Evolutionary conservation across 2,113 vertebrate genomes (phyloP), one percentile per base, ranked within the genome.

Genomic region (Phodopus roborovskii): DNA sequence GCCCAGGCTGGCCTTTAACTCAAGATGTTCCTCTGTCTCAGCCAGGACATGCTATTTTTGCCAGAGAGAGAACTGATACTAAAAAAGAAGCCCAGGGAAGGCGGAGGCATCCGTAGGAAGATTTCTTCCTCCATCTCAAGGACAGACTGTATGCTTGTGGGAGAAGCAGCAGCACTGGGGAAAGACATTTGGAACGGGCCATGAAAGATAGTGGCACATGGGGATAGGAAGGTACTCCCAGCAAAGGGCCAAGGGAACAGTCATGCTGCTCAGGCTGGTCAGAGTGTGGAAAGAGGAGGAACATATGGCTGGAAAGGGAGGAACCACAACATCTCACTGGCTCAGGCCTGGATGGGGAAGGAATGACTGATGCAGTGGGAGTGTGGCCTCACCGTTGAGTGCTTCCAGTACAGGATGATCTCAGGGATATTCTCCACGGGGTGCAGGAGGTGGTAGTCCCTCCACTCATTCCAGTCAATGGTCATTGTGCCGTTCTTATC

Each of bases 341-440:
- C 53, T 39, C 22, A 22, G 7, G 19, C 60, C 42, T 0, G 39
- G 53, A 39, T 2, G 36, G 39, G 42, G 74, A 26, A 1, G 9
- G 20, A 39, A 26, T 9, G 16, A 48, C 8, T 1, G 60, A 33
- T 7, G 24, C 16, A 2, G 30, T 7, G n/a, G 16, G 15, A 3
- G 13, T 33, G 70, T 12, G 1, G 81, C 7, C 97, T 98, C 99
- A 99, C 99, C 98, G 99, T 99, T 74, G 99, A 99, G 97, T 99
- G 99, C 97, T 99, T 99, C 99, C 99, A 99, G 98, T 99, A 99
- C 8, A 99, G 99, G 97, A 99, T 99, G 98, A 99, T 99, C 98
- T 99, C 99, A 0, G 99, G 99, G 93, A 99, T 99, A 98, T 99
- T 99, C 50, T 99, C 99, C 7, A 99, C 99, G 0, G 99, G 99